Base-by-base conservation (phyloP, 2,113 vertebrate genomes). In the Ploceus nigricollis region DNA sequence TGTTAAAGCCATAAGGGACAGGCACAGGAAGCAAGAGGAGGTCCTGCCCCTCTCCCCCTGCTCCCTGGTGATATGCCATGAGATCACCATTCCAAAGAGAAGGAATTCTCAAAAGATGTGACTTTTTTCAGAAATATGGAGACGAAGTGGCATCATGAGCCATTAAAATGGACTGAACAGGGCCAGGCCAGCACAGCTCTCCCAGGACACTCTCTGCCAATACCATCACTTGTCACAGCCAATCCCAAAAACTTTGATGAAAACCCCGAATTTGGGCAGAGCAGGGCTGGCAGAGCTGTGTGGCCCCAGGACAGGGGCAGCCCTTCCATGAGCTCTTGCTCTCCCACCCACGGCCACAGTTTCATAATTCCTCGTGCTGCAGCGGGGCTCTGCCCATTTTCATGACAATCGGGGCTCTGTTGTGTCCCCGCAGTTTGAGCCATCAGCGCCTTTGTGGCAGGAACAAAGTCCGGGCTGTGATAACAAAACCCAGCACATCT, bases 331-430 rank as follows among this genome's bases (percentile, higher is more conserved):
- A 7, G 16, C 82, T 57, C 87, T 37, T 9, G 3, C 50, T 54
- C 50, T 92, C 90, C 90, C 88, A 75, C 88, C 71, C 81, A 66
- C 72, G 33, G 64, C 57, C 87, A 24, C 87, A 4, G 42, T 23
- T 86, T 18, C 96, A 60, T 54, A 84, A 84, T 33, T 92, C 91
- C 39, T n/a, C 2, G 6, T 35, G 80, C 60, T 64, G 24, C 88
- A 37, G 85, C 5, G 5, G 78, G 79, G 87, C 90, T 90, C 51
- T 87, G 70, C 57, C 90, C 73, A 96, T 95, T 97, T 96, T 95
- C 94, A 94, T 95, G 88, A 95, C 94, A 97, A 97, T 94, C 9
- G 5, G 80, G 50, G 91, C 95, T 97, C 95, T 97, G 84, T 95
- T 94, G 89, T 90, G 90, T 50, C 28, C 8, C 83, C 53, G 37